phyloP scores from a whole-genome alignment of 1,140 invertebrate genomes.

The Cecropterus lyciades region DNA sequence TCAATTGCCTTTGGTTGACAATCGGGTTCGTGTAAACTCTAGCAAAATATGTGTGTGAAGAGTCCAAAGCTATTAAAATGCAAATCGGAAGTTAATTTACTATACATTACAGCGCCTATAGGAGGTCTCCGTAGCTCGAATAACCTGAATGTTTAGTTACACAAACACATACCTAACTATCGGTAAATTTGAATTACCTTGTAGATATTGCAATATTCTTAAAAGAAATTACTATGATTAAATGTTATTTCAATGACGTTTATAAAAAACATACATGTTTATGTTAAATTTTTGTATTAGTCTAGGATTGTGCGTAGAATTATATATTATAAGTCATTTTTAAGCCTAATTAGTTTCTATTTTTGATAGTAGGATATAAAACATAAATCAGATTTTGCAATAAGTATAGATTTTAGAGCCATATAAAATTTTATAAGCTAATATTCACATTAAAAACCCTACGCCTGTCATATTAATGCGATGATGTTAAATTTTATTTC shows the following conservation, averaged over 20 bases:
- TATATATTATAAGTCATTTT: not conserved
- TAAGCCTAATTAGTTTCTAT: too few species aligned
- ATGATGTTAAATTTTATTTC: conserved; percentile 8
- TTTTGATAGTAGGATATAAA: too few species aligned
- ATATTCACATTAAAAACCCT: not conserved
- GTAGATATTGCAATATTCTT: too few species aligned
- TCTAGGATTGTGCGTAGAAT: too few species aligned
- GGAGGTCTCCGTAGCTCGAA: conserved; percentile 34
- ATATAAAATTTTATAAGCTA: conserved; percentile 6
- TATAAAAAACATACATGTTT: too few species aligned
- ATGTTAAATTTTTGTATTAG: too few species aligned
- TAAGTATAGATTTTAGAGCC: not conserved
- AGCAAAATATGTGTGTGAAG: conserved; percentile 69
- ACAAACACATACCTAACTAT: not conserved
- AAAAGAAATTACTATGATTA: too few species aligned
- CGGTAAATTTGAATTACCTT: not conserved
- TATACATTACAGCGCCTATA: conserved; percentile 42
- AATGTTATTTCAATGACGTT: too few species aligned
- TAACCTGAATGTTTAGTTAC: conserved; percentile 18
- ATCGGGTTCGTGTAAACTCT: conserved; percentile 72
- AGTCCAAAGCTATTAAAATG: conserved; percentile 68
- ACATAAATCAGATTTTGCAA: conserved; percentile 12
- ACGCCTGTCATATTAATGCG: not conserved
- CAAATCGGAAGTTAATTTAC: conserved; percentile 69
- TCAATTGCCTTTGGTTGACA: conserved; percentile 75